Conservation (phyloP, 2,888 invertebrate genomes). For the Troides aeacus region DNA sequence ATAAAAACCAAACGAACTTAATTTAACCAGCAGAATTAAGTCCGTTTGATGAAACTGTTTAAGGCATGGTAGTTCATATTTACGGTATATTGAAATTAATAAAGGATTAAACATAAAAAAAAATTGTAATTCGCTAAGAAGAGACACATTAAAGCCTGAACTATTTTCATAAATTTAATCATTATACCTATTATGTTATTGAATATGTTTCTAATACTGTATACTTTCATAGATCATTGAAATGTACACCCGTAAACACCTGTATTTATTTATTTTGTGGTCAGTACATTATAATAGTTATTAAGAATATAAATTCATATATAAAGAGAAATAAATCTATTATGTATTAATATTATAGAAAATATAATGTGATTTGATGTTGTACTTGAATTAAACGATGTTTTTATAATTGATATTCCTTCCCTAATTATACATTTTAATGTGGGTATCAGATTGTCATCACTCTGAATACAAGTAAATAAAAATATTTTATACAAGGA, state of each 20-base stretch:
- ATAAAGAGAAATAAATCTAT: slow-evolving; percentile 59
- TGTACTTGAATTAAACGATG: slow-evolving; percentile 79
- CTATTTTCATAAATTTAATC: slow-evolving; percentile 62
- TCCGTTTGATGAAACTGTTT: slow-evolving; percentile 54
- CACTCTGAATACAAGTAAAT: neutral
- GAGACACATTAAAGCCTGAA: neutral
- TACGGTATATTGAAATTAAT: slow-evolving; percentile 16
- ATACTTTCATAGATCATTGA: neutral
- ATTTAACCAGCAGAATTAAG: slow-evolving; percentile 73
- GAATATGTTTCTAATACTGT: slow-evolving; percentile 28
- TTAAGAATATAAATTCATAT: slow-evolving; percentile 64
- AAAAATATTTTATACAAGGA: neutral
- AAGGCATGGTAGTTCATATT: slow-evolving; percentile 30
- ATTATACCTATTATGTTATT: slow-evolving; percentile 51
- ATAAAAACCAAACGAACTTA: slow-evolving; percentile 55
- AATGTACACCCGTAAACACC: neutral
- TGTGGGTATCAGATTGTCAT: slow-evolving; percentile 11
- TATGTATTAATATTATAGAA: slow-evolving; percentile 75
- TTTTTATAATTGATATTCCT: slow-evolving; percentile 74
- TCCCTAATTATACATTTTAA: slow-evolving; percentile 51
- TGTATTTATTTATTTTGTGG: slow-evolving; percentile 34
- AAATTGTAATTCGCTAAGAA: slow-evolving; percentile 4
- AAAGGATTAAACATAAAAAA: slow-evolving; percentile 29
- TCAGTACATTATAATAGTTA: slow-evolving; percentile 48
- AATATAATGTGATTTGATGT: slow-evolving; percentile 81